These are phyloP conservation scores for Sinocyclocheilus grahami DNA, from an alignment of 2,113 vertebrate species.

Conservation along the genomic window DNA sequence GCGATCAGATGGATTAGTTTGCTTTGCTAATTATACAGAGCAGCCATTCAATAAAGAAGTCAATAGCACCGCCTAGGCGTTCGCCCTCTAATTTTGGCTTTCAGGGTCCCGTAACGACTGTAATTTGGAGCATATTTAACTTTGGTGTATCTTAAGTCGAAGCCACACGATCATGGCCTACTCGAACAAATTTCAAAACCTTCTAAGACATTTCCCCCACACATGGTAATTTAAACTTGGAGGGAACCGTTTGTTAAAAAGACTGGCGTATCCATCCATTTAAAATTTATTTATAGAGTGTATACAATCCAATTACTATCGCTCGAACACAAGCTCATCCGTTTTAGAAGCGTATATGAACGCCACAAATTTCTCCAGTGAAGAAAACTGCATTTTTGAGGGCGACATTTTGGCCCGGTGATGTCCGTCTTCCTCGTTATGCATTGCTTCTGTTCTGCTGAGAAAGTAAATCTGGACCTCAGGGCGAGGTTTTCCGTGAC, in stretches of 20 bases:
- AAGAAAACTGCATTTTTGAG: constrained; percentile 22
- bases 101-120: constrained; percentile 35
- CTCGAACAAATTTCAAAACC: constrained; percentile 28
- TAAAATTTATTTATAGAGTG: constrained; percentile 34
- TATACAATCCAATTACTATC: constrained; percentile 12
- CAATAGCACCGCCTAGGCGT: constrained; percentile 31
- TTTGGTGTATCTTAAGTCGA: constrained; percentile 38
- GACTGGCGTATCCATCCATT: constrained; percentile 38
- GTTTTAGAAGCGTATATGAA: constrained; percentile 10
- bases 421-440: not conserved
- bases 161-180: constrained; percentile 40
- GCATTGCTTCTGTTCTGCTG: not conserved
- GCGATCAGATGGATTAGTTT: constrained; percentile 53
- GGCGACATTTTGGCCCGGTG: not conserved
- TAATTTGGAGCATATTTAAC: constrained; percentile 46
- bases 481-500: constrained; percentile 10
- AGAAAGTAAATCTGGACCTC: constrained; percentile 14
- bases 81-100: constrained; percentile 47
- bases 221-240: constrained; percentile 43
- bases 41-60: constrained; percentile 57
- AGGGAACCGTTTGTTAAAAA: constrained; percentile 37
- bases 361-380: not conserved
- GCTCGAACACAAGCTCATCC: not conserved
- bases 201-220: constrained; percentile 4
- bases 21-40: constrained; percentile 58